phyloP scores from a whole-genome alignment of 2,888 invertebrate species.

The Lasioglossum villosulum region DNA sequence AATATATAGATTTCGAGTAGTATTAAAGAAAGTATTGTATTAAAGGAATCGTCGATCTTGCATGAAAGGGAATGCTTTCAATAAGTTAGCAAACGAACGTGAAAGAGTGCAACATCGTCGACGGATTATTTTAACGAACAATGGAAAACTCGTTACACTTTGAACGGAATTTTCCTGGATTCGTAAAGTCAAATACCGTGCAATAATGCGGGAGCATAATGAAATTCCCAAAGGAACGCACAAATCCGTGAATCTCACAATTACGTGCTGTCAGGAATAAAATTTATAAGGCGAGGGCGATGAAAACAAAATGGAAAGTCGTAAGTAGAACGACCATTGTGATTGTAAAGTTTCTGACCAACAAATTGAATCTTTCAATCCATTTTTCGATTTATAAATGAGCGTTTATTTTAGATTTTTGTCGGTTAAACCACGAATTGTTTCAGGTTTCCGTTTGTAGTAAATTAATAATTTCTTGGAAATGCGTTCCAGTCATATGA shows the following conservation, averaged over 20 bases:
- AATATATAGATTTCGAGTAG: neutral
- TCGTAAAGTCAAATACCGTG: neutral
- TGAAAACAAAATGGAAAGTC: neutral
- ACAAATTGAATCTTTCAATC: too few relatives aligned
- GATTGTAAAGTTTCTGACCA: too few relatives aligned
- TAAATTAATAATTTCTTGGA: conserved; percentile 6
- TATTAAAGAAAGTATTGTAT: neutral
- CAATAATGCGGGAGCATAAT: neutral
- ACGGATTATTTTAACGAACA: neutral
- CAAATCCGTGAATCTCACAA: neutral
- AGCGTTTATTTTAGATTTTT: too few relatives aligned
- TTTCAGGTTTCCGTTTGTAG: too few relatives aligned
- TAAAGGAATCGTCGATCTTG: neutral
- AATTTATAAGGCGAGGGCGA: too few relatives aligned
- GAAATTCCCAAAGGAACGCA: neutral
- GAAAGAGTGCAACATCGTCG: neutral
- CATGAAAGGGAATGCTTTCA: neutral
- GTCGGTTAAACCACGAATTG: too few relatives aligned
- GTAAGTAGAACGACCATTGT: too few relatives aligned
- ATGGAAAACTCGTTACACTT: neutral
- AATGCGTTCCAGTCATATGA: conserved; percentile 35
- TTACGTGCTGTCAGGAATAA: neutral
- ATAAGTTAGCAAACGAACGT: neutral
- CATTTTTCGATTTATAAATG: too few relatives aligned
- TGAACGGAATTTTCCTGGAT: neutral